Conservation (phyloP, 2,113 vertebrate genomes). For the Perognathus longimembris region DNA sequence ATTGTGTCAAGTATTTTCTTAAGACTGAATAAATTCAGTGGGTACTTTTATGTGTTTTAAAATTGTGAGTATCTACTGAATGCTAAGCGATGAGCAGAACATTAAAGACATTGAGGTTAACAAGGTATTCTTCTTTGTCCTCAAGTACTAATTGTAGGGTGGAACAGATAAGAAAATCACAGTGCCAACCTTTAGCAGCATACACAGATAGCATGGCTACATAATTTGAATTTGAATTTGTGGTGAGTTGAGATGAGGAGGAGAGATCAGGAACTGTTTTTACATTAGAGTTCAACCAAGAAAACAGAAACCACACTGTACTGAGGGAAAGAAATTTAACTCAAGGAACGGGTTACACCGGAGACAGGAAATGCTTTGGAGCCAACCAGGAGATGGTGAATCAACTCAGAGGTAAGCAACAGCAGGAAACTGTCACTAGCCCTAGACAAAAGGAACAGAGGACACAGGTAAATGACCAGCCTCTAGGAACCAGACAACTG, state of each 20-base stretch:
- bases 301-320: constrained; percentile 12
- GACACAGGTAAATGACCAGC: not conserved
- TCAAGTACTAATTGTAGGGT: not conserved
- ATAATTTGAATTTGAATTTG: not conserved
- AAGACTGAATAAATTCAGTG: not conserved
- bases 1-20: not conserved
- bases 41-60: not conserved
- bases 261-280: not conserved
- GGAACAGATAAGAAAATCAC: not conserved
- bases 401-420: not conserved
- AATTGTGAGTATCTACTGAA: not conserved
- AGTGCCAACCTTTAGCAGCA: not conserved
- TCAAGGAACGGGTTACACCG: not conserved
- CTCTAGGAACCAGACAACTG: not conserved
- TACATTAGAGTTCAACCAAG: not conserved
- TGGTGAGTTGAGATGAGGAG: not conserved
- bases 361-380: not conserved
- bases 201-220: not conserved
- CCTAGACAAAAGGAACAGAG: not conserved
- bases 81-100: not conserved
- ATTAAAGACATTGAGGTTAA: not conserved
- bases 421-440: not conserved
- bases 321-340: not conserved
- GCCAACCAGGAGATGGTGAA: not conserved
- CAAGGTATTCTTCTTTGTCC: not conserved